Percentiles rank a stretch among this genome's conserved stretches.
These are phyloP conservation scores for Argyresthia albistria DNA, from an alignment of 2,888 invertebrate species.

Conservation along the genomic window DNA sequence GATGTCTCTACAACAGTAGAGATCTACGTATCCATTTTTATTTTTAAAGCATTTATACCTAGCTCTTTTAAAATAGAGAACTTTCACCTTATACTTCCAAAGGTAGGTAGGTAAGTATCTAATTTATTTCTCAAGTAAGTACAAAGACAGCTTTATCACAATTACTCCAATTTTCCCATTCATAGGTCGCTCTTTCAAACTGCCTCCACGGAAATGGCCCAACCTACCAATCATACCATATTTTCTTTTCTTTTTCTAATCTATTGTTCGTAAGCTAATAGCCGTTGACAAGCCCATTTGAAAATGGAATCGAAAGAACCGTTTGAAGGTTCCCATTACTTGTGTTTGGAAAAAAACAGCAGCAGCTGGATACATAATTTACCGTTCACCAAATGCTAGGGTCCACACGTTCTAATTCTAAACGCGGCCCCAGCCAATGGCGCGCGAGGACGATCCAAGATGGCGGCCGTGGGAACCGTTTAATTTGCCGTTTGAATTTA, in stretches of 20 bases:
- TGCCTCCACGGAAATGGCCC: neutral
- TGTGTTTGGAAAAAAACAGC: conserved; percentile 41
- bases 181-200: neutral
- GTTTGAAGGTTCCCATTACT: conserved; percentile 40
- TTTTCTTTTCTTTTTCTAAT: conserved; percentile 25
- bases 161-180: no score
- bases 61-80: no score
- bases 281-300: conserved; percentile 23
- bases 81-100: no score
- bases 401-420: conserved; percentile 71
- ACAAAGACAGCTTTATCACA: no score
- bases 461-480: conserved; percentile 71
- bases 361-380: conserved; percentile 49
- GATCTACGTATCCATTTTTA: no score
- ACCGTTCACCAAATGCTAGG: conserved; percentile 69
- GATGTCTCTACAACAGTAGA: no score
- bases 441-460: conserved; percentile 66
- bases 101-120: no score
- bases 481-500: conserved; percentile 70
- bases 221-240: conserved; percentile 1
- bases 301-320: conserved; percentile 25
- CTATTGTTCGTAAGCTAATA: conserved; percentile 16
- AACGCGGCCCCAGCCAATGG: conserved; percentile 67
- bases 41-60: no score
- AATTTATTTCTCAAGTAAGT: no score